A percentile compares a stretch with the other conserved stretches of the same genome.
These are phyloP conservation scores for Doryteuthis pealeii DNA, from an alignment of 1,140 invertebrate genomes.

Conservation along the genomic window DNA sequence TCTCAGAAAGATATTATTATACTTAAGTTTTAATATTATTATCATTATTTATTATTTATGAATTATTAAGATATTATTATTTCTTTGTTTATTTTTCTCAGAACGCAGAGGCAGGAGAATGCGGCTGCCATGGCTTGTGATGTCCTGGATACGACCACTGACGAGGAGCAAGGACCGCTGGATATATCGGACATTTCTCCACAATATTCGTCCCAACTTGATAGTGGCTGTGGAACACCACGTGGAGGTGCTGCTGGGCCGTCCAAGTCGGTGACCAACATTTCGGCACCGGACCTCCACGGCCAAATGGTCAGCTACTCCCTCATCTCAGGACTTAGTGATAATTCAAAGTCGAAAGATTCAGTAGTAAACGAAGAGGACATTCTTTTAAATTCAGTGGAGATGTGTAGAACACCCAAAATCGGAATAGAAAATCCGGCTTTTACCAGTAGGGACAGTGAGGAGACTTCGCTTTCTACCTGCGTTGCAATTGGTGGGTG, in stretches of 20 bases:
- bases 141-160: neutral
- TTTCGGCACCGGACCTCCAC: neutral
- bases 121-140: neutral
- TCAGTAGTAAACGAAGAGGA: neutral
- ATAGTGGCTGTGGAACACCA: too few species aligned
- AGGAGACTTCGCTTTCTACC: neutral
- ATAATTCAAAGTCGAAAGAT: constrained; percentile 6
- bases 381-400: neutral
- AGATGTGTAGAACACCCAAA: neutral
- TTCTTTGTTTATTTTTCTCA: neutral
- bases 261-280: neutral
- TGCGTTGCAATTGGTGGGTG: too few species aligned
- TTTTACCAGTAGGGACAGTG: neutral
- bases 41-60: too few species aligned
- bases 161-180: neutral
- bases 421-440: constrained; percentile 6
- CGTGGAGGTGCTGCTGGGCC: too few species aligned
- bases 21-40: too few species aligned
- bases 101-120: neutral
- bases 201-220: too few species aligned
- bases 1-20: too few species aligned
- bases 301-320: neutral
- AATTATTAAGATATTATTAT: too few species aligned
- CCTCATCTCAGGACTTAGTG: neutral
- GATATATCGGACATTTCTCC: neutral